Evolutionary conservation across 2,797 vertebrate genomes (phyloP).

Genomic region (Champsocephalus gunnari): DNA sequence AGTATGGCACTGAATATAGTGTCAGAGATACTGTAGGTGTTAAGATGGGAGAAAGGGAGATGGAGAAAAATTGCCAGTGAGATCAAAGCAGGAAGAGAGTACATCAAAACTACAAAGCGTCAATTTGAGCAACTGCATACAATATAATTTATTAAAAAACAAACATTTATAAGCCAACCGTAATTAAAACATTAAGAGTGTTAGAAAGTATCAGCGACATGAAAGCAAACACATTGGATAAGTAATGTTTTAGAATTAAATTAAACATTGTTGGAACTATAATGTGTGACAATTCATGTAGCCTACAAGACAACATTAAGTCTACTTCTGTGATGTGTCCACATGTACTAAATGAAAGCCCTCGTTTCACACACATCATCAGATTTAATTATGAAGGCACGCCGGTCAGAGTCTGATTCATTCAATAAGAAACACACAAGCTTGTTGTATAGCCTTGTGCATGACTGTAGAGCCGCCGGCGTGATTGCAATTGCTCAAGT

Average conservation of each 20-base stretch:
- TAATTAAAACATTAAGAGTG: not conserved
- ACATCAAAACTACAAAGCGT: slow-evolving; percentile 24
- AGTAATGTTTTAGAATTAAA: not conserved
- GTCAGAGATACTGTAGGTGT: slow-evolving; percentile 52
- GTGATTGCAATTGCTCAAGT: slow-evolving; percentile 39
- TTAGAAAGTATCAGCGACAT: not conserved
- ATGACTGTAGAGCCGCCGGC: slow-evolving; percentile 44
- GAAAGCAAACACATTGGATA: not conserved
- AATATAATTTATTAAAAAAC: not conserved
- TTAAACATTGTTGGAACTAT: not conserved
- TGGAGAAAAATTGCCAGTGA: slow-evolving; percentile 15
- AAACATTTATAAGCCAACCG: too few species aligned
- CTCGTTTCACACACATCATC: slow-evolving; percentile 2
- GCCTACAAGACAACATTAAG: not conserved
- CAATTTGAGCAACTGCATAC: not conserved
- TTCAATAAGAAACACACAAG: slow-evolving; percentile 23
- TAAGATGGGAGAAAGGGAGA: slow-evolving; percentile 19
- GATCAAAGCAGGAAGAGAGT: slow-evolving; percentile 41
- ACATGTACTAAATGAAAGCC: not conserved
- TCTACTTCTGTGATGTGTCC: not conserved
- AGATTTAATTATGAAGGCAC: not conserved
- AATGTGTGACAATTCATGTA: not conserved
- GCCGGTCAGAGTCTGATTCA: slow-evolving; percentile 30
- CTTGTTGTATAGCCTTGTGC: not conserved
- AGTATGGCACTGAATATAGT: slow-evolving; percentile 39